A percentile compares a stretch with the other conserved stretches of the same genome.
Evolutionary conservation across 1,140 invertebrate genomes (phyloP).

Genomic region (Mactra quadrangularis): DNA sequence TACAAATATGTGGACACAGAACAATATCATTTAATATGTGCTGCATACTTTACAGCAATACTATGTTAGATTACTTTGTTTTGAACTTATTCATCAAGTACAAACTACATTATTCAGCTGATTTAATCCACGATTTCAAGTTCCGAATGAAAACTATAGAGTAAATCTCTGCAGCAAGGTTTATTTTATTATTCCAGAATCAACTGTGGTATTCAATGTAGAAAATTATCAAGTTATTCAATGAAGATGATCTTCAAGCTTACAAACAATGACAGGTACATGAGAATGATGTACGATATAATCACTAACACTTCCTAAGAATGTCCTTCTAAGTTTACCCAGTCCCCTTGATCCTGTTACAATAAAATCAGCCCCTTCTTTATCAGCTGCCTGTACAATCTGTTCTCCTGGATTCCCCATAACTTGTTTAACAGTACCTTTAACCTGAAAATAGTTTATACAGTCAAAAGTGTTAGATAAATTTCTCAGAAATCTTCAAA

Average conservation of each 20-base stretch:
- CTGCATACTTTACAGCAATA: no score
- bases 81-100: no score
- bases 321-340: constrained; percentile 67
- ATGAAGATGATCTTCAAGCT: constrained; percentile 13
- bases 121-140: no score
- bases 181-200: neutral
- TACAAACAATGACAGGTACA: constrained; percentile 67
- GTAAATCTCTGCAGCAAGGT: no score
- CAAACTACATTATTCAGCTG: no score
- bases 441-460: constrained; percentile 33
- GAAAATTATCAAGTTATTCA: no score
- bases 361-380: constrained; percentile 71
- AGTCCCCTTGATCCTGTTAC: constrained; percentile 73
- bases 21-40: no score
- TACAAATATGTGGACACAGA: no score
- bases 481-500: neutral
- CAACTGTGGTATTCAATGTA: neutral
- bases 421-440: constrained; percentile 66
- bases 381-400: constrained; percentile 66
- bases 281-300: constrained; percentile 72
- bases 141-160: no score
- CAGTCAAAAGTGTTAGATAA: no score
- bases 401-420: constrained; percentile 64
- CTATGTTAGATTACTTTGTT: no score
- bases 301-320: constrained; percentile 77